These are phyloP conservation scores for Phymorhynchus buccinoides DNA, from an alignment of 1,140 invertebrate genomes.

Conservation along the genomic window DNA sequence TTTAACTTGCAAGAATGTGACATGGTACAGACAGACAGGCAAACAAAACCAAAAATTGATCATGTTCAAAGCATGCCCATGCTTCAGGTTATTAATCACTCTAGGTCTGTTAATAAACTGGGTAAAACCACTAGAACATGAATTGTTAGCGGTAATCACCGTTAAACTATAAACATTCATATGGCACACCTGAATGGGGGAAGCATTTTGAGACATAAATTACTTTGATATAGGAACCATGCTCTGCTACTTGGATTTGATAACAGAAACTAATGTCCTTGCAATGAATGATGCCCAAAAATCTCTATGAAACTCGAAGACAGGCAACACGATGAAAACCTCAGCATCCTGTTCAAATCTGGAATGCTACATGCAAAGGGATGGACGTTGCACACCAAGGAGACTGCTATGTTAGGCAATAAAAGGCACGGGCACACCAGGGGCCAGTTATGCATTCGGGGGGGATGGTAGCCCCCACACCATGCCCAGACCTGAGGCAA, in stretches of 20 bases:
- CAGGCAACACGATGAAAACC: not conserved
- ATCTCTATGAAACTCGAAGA: not conserved
- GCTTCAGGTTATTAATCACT: not conserved
- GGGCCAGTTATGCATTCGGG: conserved; percentile 1
- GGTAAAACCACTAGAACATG: not conserved
- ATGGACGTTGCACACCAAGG: not conserved
- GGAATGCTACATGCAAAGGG: not conserved
- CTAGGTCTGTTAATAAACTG: too few species aligned
- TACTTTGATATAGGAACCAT: not conserved
- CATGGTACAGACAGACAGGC: too few species aligned
- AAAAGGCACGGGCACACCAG: not conserved
- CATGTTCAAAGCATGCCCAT: conserved; percentile 16
- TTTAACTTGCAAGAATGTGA: too few species aligned
- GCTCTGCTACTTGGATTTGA: not conserved
- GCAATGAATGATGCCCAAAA: not conserved
- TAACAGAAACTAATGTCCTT: not conserved
- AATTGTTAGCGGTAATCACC: not conserved
- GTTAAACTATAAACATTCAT: not conserved
- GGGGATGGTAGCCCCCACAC: not conserved
- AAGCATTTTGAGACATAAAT: not conserved
- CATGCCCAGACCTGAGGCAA: conserved; percentile 24
- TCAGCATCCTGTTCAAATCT: not conserved
- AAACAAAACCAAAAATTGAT: too few species aligned
- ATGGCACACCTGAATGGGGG: not conserved
- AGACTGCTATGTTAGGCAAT: too few species aligned